Percentiles rank a stretch among this genome's conserved stretches.
These are phyloP conservation scores for Lethrus apterus DNA, from an alignment of 1,140 invertebrate genomes.

Conservation along the genomic window DNA sequence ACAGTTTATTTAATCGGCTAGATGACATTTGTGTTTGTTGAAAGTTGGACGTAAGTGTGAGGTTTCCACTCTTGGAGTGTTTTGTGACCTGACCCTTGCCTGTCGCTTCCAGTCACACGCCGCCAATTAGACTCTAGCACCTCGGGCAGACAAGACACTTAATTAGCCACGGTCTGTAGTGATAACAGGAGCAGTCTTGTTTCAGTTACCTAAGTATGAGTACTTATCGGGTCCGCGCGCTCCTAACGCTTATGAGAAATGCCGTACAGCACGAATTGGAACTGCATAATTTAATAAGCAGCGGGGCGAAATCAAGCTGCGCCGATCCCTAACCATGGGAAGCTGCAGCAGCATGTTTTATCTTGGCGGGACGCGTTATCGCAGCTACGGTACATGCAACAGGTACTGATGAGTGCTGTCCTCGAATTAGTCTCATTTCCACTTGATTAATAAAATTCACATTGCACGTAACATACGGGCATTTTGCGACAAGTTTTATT, in stretches of 20 bases:
- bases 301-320: conserved; percentile 6
- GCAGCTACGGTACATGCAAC: conserved; percentile 1
- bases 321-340: too few species aligned
- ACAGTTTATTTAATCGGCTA: too few species aligned
- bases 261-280: too few species aligned
- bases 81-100: conserved; percentile 6
- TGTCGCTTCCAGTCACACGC: conserved; percentile 8
- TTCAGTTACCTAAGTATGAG: neutral
- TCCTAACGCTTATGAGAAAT: conserved; percentile 1
- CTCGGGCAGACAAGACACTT: conserved; percentile 11
- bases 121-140: conserved; percentile 12
- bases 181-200: conserved; percentile 10
- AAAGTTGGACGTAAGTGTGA: neutral
- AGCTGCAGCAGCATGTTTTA: conserved; percentile 10
- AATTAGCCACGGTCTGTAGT: conserved; percentile 15
- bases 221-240: conserved; percentile 1
- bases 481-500: too few species aligned
- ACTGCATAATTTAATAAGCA: conserved; percentile 13
- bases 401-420: conserved; percentile 8
- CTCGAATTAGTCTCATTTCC: conserved; percentile 14
- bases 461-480: conserved; percentile 6
- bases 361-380: conserved; percentile 5
- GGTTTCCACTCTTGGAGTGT: conserved; percentile 9
- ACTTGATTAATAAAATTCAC: conserved; percentile 12
- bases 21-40: too few species aligned